Base-by-base conservation (phyloP, 2,797 vertebrate species). In the Sphaeramia orbicularis region DNA sequence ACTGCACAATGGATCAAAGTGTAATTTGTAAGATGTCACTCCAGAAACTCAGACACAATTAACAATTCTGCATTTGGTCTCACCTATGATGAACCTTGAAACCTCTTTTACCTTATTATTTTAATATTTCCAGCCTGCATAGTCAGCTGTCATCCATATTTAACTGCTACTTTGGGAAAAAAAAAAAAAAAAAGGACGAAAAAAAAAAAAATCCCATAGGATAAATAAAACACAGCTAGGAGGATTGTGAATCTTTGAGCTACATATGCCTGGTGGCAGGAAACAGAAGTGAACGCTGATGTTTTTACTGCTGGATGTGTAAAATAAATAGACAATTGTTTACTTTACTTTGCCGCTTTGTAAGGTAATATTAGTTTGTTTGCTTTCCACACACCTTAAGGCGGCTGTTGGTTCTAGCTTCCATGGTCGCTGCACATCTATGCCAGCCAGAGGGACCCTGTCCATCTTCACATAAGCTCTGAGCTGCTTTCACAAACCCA, bases 401-500 rank as follows among this genome's bases (percentile, higher is more conserved):
- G 13, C 18, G 35, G 15, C 14, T 52, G 27, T 18, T 54, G 19
- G 13, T 32, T 38, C 2, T 40, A 4, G 10, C 2, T 19, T 44
- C 38, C 63, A 13, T 35, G 27, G 53, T 57, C 9, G 10, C 8
- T 43, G 50, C 36, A 16, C 16, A 47, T 63, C 19, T 30, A 37
- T 1, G 45, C 37, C 48, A 68, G 30, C 59, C 47, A 21, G 49
- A 47, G 51, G 42, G 63, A 45, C 68, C 10, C 35, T 44, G 24
- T 42, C 43, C 51, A 6, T 51, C 50, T 52, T 13, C 32, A 57
- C 63, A 42, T 42, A 66, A 59, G 57, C 59, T 62, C 55, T 13
- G 15, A 47, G 58, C 32, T 48, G 63, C 19, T 37, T 78, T 53
- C 54, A 65, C 38, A 76, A 65, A 72, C 18, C 50, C 66, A 53